phyloP scores from a whole-genome alignment of 1,140 invertebrate species.

The Drosophila lacertosa region DNA sequence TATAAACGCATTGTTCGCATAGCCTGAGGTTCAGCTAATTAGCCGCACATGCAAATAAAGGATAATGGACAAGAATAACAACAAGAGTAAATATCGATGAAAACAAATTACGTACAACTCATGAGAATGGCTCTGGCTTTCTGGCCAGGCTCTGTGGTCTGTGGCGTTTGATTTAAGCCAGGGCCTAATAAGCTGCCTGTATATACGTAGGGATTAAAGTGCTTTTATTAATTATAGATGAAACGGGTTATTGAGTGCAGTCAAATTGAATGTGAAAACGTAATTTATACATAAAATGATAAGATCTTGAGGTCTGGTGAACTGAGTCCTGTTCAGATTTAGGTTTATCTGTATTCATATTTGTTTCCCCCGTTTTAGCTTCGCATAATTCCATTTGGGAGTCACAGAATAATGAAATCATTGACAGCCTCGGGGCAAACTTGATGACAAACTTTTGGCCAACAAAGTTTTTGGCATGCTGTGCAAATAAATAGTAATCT shows the following conservation, averaged over 20 bases:
- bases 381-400: slow-evolving; percentile 54
- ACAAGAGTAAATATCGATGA: slow-evolving; percentile 7
- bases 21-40: slow-evolving; percentile 62
- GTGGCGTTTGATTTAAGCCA: slow-evolving; percentile 1
- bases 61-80: not conserved
- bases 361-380: slow-evolving; percentile 16
- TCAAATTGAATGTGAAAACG: not conserved
- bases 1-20: slow-evolving; percentile 51
- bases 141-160: not conserved
- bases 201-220: slow-evolving; percentile 14
- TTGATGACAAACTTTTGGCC: slow-evolving; percentile 62
- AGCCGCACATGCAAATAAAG: slow-evolving; percentile 30
- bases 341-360: slow-evolving; percentile 1
- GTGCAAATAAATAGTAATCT: slow-evolving; percentile 10
- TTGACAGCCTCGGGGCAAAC: slow-evolving; percentile 47
- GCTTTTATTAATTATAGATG: not conserved
- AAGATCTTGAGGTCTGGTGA: too few species aligned
- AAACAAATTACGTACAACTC: slow-evolving; percentile 10
- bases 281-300: not conserved
- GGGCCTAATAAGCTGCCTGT: slow-evolving; percentile 17
- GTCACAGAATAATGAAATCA: slow-evolving; percentile 62
- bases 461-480: slow-evolving; percentile 56
- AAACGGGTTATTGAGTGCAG: not conserved
- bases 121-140: not conserved
- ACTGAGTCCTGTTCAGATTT: not conserved